A percentile compares a stretch with the other conserved stretches of the same genome.
Conservation (phyloP, 2,113 vertebrate species). For the Mesembrinibis cayennensis region DNA sequence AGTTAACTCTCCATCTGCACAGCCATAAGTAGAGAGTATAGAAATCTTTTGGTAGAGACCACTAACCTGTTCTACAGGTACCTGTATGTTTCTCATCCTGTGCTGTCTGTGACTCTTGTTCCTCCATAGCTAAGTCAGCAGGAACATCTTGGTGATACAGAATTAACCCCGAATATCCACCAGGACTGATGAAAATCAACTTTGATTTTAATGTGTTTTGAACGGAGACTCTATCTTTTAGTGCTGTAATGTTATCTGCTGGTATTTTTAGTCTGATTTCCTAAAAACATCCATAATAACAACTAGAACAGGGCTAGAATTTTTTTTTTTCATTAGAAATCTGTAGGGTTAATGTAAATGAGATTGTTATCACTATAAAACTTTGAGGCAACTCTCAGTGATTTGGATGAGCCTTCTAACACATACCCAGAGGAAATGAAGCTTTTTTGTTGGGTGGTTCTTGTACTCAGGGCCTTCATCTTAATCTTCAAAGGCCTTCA, state of each 20-base stretch:
- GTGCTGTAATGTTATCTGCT: background rate
- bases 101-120: background rate
- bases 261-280: background rate
- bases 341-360: background rate
- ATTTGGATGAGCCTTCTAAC: background rate
- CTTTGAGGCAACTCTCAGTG: background rate
- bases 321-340: background rate
- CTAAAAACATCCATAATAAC: background rate
- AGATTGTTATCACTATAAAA: background rate
- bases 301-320: background rate
- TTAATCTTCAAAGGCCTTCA: slow-evolving; percentile 47
- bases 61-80: background rate
- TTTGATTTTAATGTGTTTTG: background rate
- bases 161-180: background rate
- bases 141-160: background rate
- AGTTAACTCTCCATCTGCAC: background rate
- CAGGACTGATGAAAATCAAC: background rate
- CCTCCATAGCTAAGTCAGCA: background rate
- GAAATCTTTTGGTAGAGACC: background rate
- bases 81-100: background rate
- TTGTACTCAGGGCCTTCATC: slow-evolving; percentile 8
- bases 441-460: background rate
- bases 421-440: background rate
- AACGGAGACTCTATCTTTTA: background rate
- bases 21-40: background rate